These are phyloP conservation scores for Gnathonemus longibarbis DNA, from an alignment of 2,113 vertebrate species.

Conservation along the genomic window DNA sequence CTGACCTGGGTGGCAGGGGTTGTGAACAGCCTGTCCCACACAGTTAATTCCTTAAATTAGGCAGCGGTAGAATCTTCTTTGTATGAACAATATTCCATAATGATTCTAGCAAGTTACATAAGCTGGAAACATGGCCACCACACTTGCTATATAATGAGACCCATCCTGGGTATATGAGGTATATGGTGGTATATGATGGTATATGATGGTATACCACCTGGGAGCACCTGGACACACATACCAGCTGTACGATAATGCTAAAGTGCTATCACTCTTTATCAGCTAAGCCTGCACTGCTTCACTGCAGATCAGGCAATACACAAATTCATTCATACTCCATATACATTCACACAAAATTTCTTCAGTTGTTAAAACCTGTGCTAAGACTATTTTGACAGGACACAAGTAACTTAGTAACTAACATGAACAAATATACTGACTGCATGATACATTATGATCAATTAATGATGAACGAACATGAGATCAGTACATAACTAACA, in stretches of 20 bases:
- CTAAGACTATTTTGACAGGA: background rate
- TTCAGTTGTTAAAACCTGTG: background rate
- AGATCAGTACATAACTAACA: background rate
- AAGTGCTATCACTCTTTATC: background rate
- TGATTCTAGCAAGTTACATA: background rate
- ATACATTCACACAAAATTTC: background rate
- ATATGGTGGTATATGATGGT: too few species aligned
- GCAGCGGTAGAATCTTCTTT: background rate
- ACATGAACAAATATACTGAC: background rate
- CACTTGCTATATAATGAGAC: background rate
- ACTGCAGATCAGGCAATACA: background rate
- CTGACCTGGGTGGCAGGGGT: background rate
- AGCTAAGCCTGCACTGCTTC: background rate
- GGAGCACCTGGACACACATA: background rate
- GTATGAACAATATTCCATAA: background rate
- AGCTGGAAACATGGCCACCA: background rate
- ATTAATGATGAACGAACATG: background rate
- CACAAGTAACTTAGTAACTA: background rate
- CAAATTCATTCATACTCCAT: background rate
- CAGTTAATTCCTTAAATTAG: background rate
- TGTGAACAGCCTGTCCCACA: background rate
- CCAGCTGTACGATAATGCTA: background rate
- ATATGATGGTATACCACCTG: background rate
- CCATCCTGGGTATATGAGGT: background rate
- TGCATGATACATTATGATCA: background rate